phyloP scores from a whole-genome alignment of 2,113 vertebrate species.

The Pelecanus crispus region DNA sequence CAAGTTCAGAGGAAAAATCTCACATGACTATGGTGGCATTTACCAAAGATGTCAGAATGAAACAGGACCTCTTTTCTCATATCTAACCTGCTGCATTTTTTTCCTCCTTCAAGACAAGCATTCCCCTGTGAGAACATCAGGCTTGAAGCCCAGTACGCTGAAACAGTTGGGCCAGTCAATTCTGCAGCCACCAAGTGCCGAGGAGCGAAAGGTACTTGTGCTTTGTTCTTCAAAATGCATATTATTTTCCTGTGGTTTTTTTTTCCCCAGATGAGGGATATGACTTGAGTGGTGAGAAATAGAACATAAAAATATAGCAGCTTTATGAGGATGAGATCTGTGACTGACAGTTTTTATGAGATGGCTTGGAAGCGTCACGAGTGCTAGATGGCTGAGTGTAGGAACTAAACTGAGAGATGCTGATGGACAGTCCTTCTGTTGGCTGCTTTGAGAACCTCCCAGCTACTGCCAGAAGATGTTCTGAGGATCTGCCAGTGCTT shows the following conservation, averaged over 20 bases:
- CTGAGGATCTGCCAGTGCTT: background rate
- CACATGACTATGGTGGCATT: background rate
- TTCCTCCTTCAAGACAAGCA: constrained; percentile 67
- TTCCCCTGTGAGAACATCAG: constrained; percentile 72
- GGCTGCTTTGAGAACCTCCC: background rate
- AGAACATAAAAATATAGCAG: background rate
- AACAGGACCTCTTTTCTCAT: background rate
- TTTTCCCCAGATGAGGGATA: background rate
- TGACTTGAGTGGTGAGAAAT: background rate
- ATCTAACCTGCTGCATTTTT: background rate
- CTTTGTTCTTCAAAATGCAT: background rate
- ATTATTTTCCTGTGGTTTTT: background rate
- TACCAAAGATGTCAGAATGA: background rate
- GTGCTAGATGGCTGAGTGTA: background rate
- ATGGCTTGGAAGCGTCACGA: background rate
- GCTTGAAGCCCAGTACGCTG: constrained; percentile 87
- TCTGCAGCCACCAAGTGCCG: constrained; percentile 41
- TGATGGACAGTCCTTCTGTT: background rate
- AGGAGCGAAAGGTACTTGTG: constrained; percentile 63
- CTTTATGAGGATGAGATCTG: background rate
- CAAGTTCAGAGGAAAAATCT: background rate
- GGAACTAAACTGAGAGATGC: background rate
- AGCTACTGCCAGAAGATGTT: background rate
- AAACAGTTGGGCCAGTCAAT: constrained; percentile 82
- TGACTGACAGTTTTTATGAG: background rate